phyloP scores from a whole-genome alignment of 1,140 invertebrate species.

The Drosophila kurseongensis region DNA sequence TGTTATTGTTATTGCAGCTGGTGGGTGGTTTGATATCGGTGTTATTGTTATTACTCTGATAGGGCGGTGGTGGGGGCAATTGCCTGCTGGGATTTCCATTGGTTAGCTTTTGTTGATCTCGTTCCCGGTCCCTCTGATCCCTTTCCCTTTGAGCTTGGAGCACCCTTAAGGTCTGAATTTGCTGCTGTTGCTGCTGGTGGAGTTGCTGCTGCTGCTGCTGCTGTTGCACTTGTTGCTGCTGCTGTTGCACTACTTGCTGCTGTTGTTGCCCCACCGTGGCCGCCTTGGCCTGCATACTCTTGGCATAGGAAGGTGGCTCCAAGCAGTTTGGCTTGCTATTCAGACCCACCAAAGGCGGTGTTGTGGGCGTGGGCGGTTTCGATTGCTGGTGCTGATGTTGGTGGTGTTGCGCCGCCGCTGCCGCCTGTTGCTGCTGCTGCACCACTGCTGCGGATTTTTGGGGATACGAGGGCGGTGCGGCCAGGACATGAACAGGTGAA shows the following conservation, averaged over 20 bases:
- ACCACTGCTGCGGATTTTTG: conserved; percentile 78
- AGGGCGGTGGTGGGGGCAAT: conserved; percentile 90
- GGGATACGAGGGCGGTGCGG: conserved; percentile 92
- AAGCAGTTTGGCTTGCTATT: conserved; percentile 88
- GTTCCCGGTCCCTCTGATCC: conserved; percentile 36
- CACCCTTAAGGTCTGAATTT: conserved; percentile 77
- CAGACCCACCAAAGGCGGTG: conserved; percentile 85
- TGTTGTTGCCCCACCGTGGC: conserved; percentile 84
- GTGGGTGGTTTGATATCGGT: conserved; percentile 44
- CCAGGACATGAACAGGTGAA: conserved; percentile 85
- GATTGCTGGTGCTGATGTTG: conserved; percentile 87
- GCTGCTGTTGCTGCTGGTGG: conserved; percentile 59
- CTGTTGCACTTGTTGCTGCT: conserved; percentile 82
- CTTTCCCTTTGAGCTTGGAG: conserved; percentile 57
- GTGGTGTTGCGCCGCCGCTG: conserved; percentile 72
- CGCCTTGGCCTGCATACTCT: conserved; percentile 94
- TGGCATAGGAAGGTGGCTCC: conserved; percentile 96
- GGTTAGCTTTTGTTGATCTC: conserved; percentile 47
- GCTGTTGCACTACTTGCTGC: conserved; percentile 82
- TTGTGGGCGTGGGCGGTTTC: conserved; percentile 86
- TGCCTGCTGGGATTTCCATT: conserved; percentile 84
- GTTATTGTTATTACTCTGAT: conserved; percentile 83
- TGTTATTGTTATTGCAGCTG: conserved; percentile 75
- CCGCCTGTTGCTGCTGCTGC: conserved; percentile 87
- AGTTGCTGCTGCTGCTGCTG: conserved; percentile 77